Conservation (phyloP, 2,888 invertebrate species). For the Lamellibrachia satsuma region DNA sequence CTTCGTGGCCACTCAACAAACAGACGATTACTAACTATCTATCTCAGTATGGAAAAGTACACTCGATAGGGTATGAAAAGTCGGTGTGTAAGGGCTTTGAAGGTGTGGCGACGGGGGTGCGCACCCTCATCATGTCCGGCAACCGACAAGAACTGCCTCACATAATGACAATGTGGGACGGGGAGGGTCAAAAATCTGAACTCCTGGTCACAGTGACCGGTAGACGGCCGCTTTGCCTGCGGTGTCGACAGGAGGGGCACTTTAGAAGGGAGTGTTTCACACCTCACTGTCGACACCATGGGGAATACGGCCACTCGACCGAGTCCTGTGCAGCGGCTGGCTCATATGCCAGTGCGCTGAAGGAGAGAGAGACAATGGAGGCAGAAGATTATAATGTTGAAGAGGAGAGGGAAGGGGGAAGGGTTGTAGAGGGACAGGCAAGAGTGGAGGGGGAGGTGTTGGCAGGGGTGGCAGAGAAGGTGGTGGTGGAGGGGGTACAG, state of each 20-base stretch:
- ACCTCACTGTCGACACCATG: background rate
- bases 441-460: too few relatives aligned
- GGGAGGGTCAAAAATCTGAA: background rate
- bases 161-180: background rate
- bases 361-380: background rate
- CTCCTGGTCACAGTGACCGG: background rate
- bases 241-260: background rate
- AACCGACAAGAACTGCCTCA: background rate
- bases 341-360: background rate
- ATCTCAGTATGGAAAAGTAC: too few relatives aligned
- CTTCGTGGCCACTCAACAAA: too few relatives aligned
- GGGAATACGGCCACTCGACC: background rate
- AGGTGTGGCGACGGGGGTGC: background rate
- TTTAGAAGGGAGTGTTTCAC: background rate
- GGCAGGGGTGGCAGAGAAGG: too few relatives aligned
- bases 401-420: background rate
- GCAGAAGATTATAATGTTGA: background rate
- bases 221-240: background rate
- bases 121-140: background rate
- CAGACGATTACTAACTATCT: too few relatives aligned
- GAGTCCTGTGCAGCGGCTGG: background rate
- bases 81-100: background rate
- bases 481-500: too few relatives aligned
- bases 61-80: too few relatives aligned
- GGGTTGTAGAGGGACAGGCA: background rate